Evolutionary conservation across 2,888 invertebrate species (phyloP).

Genomic region (Seira sanloemensis): DNA sequence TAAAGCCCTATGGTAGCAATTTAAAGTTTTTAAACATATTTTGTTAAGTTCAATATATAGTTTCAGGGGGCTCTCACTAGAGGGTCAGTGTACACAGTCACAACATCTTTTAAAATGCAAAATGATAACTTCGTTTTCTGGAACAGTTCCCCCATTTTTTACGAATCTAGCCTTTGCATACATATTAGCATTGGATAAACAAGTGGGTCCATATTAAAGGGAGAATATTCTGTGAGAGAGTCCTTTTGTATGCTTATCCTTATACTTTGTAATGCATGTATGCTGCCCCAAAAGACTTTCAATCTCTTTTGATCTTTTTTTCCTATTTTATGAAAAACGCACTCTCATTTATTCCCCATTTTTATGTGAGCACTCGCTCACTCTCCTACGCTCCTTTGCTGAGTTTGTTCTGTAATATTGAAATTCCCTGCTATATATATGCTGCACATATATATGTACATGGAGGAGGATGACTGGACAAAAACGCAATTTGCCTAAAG

Average conservation of each 20-base stretch:
- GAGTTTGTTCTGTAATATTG: not conserved
- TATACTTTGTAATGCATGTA: too few species aligned
- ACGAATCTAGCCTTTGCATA: not conserved
- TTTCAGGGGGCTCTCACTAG: too few species aligned
- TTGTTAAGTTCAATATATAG: too few species aligned
- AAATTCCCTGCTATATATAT: slow-evolving; percentile 10
- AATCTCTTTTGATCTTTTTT: slow-evolving; percentile 72
- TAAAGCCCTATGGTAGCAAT: too few species aligned
- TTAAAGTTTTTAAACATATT: too few species aligned
- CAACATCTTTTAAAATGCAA: slow-evolving; percentile 47
- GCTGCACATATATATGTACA: slow-evolving; percentile 38
- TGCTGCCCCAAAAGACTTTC: slow-evolving; percentile 52
- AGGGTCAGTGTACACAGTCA: not conserved
- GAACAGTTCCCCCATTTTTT: not conserved
- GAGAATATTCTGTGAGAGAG: not conserved
- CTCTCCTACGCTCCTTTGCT: slow-evolving; percentile 39
- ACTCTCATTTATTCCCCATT: slow-evolving; percentile 71
- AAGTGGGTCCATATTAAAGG: not conserved
- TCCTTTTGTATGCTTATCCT: not conserved
- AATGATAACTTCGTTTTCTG: slow-evolving; percentile 6
- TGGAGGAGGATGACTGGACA: slow-evolving; percentile 61
- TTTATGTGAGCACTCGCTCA: slow-evolving; percentile 14
- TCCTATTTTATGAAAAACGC: slow-evolving; percentile 72
- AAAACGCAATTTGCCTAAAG: slow-evolving; percentile 62
- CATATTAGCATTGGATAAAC: not conserved